Conservation (phyloP, 2,797 vertebrate genomes). For the Crenuchus spilurus region DNA sequence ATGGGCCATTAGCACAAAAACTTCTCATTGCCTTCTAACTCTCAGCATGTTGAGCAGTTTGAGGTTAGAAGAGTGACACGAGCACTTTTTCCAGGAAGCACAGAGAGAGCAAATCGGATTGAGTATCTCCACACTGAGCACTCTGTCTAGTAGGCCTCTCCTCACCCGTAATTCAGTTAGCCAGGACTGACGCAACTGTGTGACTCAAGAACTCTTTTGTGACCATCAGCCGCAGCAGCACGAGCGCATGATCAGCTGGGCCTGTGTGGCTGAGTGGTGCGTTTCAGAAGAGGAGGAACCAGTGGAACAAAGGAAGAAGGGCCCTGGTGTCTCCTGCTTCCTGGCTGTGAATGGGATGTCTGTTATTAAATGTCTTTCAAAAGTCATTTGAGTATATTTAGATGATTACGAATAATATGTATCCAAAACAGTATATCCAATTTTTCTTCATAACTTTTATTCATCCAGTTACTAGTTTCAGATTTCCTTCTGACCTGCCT, state of each 20-base stretch:
- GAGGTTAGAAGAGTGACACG: conserved; percentile 48
- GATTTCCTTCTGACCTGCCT: conserved; percentile 56
- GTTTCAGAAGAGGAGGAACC: conserved; percentile 21
- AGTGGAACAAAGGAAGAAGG: conserved; percentile 19
- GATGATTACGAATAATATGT: too few relatives aligned
- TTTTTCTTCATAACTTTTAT: too few relatives aligned
- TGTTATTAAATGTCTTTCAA: not conserved
- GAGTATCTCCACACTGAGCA: conserved; percentile 62
- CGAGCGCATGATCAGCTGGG: conserved; percentile 66
- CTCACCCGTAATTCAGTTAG: conserved; percentile 69
- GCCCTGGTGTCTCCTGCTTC: conserved; percentile 4
- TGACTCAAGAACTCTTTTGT: conserved; percentile 64
- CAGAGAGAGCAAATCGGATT: conserved; percentile 60
- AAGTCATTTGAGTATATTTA: not conserved
- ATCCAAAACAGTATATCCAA: not conserved
- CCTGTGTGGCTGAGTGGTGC: conserved; percentile 44
- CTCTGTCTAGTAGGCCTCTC: conserved; percentile 59
- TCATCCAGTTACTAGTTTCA: conserved; percentile 33
- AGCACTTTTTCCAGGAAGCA: conserved; percentile 60
- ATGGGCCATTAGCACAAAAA: conserved; percentile 13
- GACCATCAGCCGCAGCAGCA: conserved; percentile 51
- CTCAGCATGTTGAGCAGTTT: conserved; percentile 20
- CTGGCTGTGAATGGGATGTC: conserved; percentile 5
- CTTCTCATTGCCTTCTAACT: conserved; percentile 23
- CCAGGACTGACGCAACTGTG: conserved; percentile 63